A percentile compares a stretch with the other conserved stretches of the same genome.
Conservation (phyloP, 2,888 invertebrate genomes). For the Harmothoe impar region DNA sequence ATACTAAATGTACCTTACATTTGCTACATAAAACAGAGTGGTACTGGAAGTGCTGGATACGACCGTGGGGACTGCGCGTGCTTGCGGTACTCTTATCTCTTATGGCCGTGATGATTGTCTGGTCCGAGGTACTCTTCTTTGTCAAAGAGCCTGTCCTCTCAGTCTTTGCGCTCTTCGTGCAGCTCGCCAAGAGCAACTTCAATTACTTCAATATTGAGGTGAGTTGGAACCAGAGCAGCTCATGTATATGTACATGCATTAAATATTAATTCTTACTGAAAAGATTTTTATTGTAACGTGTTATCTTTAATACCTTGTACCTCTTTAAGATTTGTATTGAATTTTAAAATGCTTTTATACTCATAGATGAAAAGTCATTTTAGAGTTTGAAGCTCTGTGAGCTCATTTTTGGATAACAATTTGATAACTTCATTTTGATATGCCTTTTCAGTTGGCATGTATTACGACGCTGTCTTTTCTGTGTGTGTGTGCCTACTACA, state of each 20-base stretch:
- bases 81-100: conserved; percentile 87
- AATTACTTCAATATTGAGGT: conserved; percentile 98
- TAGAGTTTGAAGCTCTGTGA: too few species aligned
- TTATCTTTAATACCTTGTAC: too few species aligned
- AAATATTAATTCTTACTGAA: too few species aligned
- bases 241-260: too few species aligned
- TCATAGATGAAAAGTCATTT: too few species aligned
- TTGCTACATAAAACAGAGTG: conserved; percentile 89
- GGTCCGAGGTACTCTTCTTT: conserved; percentile 99
- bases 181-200: conserved; percentile 90
- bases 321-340: too few species aligned
- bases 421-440: background rate
- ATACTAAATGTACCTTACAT: background rate
- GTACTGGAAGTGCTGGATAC: conserved; percentile 96
- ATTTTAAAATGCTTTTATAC: too few species aligned
- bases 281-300: too few species aligned
- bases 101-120: conserved; percentile 96
- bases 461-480: conserved; percentile 96
- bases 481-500: conserved; percentile 98
- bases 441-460: conserved; percentile 90
- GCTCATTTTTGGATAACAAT: too few species aligned
- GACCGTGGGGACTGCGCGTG: conserved; percentile 90
- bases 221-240: conserved; percentile 73
- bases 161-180: conserved; percentile 96
- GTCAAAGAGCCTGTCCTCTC: conserved; percentile 95